Evolutionary conservation across 2,888 invertebrate species (phyloP).

Genomic region (Stenoptilia bipunctidactyla): DNA sequence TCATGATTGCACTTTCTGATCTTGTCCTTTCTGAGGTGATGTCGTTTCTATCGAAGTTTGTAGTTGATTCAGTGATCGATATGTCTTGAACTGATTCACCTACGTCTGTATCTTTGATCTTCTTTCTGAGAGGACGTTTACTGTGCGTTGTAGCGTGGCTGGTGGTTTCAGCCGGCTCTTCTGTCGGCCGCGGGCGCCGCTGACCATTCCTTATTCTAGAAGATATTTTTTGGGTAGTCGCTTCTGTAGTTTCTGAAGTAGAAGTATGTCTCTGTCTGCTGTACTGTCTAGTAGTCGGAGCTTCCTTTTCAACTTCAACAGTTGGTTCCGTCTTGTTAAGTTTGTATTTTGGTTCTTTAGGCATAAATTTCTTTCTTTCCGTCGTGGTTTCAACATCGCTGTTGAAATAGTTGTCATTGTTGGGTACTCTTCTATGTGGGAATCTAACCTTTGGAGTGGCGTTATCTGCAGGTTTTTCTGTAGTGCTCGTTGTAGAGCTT

Average conservation of each 20-base stretch:
- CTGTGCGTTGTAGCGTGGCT: slow-evolving; percentile 33
- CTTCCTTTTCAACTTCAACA: slow-evolving; percentile 43
- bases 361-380: slow-evolving; percentile 65
- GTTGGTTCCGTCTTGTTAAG: slow-evolving; percentile 33
- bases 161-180: slow-evolving; percentile 40
- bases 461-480: slow-evolving; percentile 41
- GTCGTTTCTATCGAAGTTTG: slow-evolving; percentile 35
- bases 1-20: slow-evolving; percentile 70
- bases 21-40: slow-evolving; percentile 55
- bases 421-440: slow-evolving; percentile 59
- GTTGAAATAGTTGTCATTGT: slow-evolving; percentile 32
- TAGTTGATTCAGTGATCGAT: slow-evolving; percentile 41
- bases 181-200: slow-evolving; percentile 46
- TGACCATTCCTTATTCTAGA: slow-evolving; percentile 50
- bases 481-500: slow-evolving; percentile 65
- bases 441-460: slow-evolving; percentile 49
- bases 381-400: slow-evolving; percentile 48
- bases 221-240: slow-evolving; percentile 50
- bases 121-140: slow-evolving; percentile 46
- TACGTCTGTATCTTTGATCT: slow-evolving; percentile 45
- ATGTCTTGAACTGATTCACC: slow-evolving; percentile 54
- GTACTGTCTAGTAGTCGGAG: slow-evolving; percentile 31
- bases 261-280: slow-evolving; percentile 45
- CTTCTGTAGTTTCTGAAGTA: slow-evolving; percentile 37
- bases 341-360: slow-evolving; percentile 58